Conservation (phyloP, 2,113 vertebrate species). For the Limnothrissa miodon region DNA sequence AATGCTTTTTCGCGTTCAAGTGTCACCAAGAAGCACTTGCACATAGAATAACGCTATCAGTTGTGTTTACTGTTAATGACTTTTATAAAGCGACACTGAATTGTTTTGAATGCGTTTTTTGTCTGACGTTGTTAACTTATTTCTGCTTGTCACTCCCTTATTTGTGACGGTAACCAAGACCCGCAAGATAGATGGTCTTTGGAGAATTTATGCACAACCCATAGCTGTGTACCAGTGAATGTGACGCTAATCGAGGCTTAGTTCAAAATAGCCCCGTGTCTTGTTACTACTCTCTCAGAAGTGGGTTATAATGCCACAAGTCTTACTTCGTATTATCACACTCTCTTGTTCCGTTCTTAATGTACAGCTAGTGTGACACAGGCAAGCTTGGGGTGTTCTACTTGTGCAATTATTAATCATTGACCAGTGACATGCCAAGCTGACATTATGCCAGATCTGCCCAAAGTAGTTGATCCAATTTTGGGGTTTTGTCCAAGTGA, state of each 20-base stretch:
- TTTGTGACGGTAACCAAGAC: not conserved
- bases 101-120: not conserved
- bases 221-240: not conserved
- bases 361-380: not conserved
- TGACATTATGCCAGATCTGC: not conserved
- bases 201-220: not conserved
- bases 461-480: not conserved
- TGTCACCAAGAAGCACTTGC: not conserved
- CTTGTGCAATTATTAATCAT: constrained; percentile 16
- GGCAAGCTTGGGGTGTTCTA: not conserved
- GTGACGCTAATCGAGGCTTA: constrained; percentile 13
- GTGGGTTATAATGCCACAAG: not conserved
- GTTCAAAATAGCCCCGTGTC: constrained; percentile 8
- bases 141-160: not conserved
- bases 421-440: not conserved
- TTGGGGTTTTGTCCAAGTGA: not conserved
- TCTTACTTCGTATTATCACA: not conserved
- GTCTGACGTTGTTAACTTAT: not conserved
- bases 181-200: not conserved
- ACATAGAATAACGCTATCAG: not conserved
- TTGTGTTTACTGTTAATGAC: not conserved
- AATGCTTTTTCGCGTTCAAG: not conserved
- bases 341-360: not conserved
- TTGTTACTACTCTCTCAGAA: constrained; percentile 1
- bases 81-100: not conserved